Evolutionary conservation across 2,113 vertebrate species (phyloP).

Genomic region (Elephantulus edwardii): DNA sequence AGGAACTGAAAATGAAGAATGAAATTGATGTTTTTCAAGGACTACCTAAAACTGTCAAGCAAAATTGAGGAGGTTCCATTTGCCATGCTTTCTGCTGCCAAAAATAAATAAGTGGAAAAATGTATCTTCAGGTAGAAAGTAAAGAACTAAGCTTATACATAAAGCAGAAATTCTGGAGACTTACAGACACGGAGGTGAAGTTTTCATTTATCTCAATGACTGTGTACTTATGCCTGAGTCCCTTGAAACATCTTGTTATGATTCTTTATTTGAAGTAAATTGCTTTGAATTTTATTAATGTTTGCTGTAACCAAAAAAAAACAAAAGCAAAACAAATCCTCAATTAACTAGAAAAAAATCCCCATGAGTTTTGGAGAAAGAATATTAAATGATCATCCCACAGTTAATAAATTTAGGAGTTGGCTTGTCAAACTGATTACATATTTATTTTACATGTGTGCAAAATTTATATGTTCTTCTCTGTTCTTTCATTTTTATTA

Average conservation of each 20-base stretch:
- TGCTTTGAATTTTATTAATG: not conserved
- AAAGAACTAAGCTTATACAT: not conserved
- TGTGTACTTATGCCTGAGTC: not conserved
- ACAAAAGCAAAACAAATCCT: not conserved
- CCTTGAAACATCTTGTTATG: not conserved
- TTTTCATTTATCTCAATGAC: not conserved
- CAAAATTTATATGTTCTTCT: not conserved
- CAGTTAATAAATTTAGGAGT: not conserved
- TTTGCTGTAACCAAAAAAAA: not conserved
- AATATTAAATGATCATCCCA: not conserved
- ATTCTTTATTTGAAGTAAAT: not conserved
- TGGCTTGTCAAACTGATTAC: not conserved
- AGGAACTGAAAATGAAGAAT: not conserved
- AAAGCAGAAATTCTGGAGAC: not conserved
- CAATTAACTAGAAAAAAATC: not conserved
- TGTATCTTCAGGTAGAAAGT: not conserved
- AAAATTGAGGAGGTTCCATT: not conserved
- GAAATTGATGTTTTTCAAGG: not conserved
- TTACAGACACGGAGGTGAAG: not conserved
- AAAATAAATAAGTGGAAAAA: not conserved
- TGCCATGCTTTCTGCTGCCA: not conserved
- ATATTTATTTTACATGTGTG: not conserved
- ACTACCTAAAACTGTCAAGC: not conserved
- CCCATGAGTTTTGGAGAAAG: fast-evolving
- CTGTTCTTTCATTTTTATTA: not conserved